Evolutionary conservation across 2,888 invertebrate genomes (phyloP), one percentile per base, ranked within the genome.

Genomic region (Amiota communis): DNA sequence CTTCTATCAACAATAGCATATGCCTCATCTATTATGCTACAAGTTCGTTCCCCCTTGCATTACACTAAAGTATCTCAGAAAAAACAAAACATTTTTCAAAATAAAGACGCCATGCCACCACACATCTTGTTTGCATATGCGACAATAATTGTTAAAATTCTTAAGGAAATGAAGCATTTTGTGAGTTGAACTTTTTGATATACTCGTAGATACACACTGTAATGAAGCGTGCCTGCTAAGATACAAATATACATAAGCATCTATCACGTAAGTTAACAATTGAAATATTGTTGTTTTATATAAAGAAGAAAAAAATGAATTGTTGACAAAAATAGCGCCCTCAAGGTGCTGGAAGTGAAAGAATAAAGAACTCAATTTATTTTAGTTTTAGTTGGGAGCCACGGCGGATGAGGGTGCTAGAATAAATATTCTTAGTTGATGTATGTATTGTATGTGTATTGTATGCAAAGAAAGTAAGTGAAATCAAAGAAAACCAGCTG

Each of bases 111-210:
- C 79, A 81, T 83, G 82, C 77, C 56, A 23, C n/a, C n/a, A n/a
- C n/a, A n/a, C 23, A 36, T 36, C 36, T 36, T 6, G 4, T 0
- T 6, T 36, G 36, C 36, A 36, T 36, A 36, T 59, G 23, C 61
- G 53, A 78, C 84, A 84, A 83, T 83, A 81, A 82, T 80, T 77
- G 75, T 72, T 78, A 74, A 56, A 57, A 57, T 49, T 53, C 72
- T 36, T 78, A 70, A 84, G 83, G 83, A 84, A 83, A 84, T 83
- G 84, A 79, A 77, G 83, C 83, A 84, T 83, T 83, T 83, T 83
- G 82, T 80, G 77, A 76, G 69, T 81, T 84, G 82, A 83, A 83
- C 84, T 83, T 83, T 83, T 83, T 84, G 83, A 81, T 83, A 84
- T 83, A 10, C 15, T 20, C n/a, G n/a, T 53, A 56, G 23, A 23